Evolutionary conservation across 2,113 vertebrate species (phyloP).

Genomic region (Protobothrops flavoviridis): DNA sequence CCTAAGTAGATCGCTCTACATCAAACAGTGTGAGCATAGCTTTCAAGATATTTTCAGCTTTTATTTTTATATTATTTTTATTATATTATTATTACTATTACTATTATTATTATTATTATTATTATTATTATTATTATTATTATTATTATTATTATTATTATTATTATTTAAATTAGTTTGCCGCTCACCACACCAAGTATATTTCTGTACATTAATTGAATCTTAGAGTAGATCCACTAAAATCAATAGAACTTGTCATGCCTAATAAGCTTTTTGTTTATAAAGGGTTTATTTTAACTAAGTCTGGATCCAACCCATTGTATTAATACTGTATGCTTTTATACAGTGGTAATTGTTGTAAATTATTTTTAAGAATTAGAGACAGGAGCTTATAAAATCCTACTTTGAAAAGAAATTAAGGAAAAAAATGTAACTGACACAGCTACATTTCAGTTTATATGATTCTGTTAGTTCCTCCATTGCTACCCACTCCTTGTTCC

Average conservation of each 20-base stretch:
- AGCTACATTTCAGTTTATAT: not conserved
- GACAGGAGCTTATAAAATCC: not conserved
- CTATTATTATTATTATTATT: too few relatives aligned
- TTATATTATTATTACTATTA: too few relatives aligned
- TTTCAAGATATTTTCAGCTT: not conserved
- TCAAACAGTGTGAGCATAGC: too few relatives aligned
- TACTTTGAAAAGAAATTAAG: not conserved
- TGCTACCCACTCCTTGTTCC: not conserved
- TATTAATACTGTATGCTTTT: not conserved
- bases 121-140: not conserved
- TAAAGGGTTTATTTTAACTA: not conserved
- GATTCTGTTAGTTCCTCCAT: not conserved
- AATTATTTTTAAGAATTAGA: not conserved
- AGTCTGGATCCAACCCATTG: not conserved
- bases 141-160: too few relatives aligned
- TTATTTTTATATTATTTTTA: not conserved
- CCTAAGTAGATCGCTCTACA: not conserved
- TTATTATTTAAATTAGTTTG: not conserved
- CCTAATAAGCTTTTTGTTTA: not conserved
- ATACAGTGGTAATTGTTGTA: not conserved
- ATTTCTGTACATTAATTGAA: not conserved
- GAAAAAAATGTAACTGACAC: not conserved
- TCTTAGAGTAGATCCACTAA: not conserved
- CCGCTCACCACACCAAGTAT: not conserved
- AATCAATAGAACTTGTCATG: not conserved